Percentiles rank a stretch among this genome's conserved stretches.
Evolutionary conservation across 92 coral and sea anemone species (phyloP).

Genomic region (Parazoanthus swiftii): DNA sequence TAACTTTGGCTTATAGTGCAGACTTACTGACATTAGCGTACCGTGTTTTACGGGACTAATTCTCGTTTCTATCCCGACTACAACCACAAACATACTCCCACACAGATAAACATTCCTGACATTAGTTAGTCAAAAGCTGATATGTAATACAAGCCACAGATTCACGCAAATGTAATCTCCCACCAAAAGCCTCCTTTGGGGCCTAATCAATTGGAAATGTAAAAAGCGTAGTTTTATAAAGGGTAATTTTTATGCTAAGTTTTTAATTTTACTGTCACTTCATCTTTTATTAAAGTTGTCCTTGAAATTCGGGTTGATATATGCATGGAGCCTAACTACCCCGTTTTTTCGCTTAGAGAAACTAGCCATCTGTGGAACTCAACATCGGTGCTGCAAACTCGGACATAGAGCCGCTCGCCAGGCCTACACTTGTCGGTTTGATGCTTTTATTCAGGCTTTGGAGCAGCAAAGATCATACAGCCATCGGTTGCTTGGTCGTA

Average conservation of each 20-base stretch:
- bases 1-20: neutral
- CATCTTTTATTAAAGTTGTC: neutral
- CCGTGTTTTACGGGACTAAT: conserved; percentile 10
- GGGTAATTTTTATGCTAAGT: neutral
- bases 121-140: neutral
- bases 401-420: conserved; percentile 21
- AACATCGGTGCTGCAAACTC: conserved; percentile 30
- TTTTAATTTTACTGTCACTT: neutral
- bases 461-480: conserved; percentile 36
- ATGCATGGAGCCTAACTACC: neutral
- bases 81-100: conserved; percentile 27
- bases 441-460: conserved; percentile 34
- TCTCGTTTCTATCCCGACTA: conserved; percentile 26
- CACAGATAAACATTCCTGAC: neutral
- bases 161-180: neutral
- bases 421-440: conserved; percentile 33
- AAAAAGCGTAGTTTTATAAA: neutral
- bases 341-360: neutral
- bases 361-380: conserved; percentile 9
- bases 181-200: neutral
- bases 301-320: neutral
- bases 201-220: conserved; percentile 18
- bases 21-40: neutral
- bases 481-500: neutral
- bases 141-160: neutral